Evolutionary conservation across 35 echinoderm and acorn worm genomes (phyloP), one percentile per base, ranked within the genome.

Genomic region (Stichopus chloronotus): DNA sequence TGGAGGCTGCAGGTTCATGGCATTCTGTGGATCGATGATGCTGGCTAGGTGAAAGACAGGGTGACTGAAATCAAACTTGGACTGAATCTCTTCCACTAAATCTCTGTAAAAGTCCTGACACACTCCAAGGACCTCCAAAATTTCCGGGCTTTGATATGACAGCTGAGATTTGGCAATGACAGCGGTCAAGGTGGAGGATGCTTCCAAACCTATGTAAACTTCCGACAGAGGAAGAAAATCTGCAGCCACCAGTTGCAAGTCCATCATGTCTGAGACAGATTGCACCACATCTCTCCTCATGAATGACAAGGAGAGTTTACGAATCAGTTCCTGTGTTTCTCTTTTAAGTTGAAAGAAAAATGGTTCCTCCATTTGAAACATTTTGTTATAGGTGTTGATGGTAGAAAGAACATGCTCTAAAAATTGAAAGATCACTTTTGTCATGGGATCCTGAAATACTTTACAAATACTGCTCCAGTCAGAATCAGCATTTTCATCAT

Each of bases 201-300:
- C 87, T 54, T 89, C 87, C 19, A 89, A 63, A 89, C 87, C 87
- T 19, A 89, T 69, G n/a, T 89, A 89, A 16, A 89, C 87, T 72
- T 89, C 8, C 12, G 57, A 52, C n/a, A 89, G 87, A 53, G 87
- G 63, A 5, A 89, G 87, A 52, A 63, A 53, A 54, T 71, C 87
- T 17, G 21, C 22, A 20, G 21, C 87, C 17, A 63, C 55, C 12
- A 89, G 16, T 11, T 23, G 59, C 7, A 89, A 72, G 52, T 43
- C 25, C 87, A 89, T 89, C 61, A 89, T 55, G 30, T 89, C 52
- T 52, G 87, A 61, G 23, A 63, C 6, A 20, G 59, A 53, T 61
- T 89, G 58, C 5, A 89, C 87, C 17, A 72, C 59, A 65, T 89
- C 87, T 43, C 43, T 89, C 23, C 87, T 72, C 87, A 89, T 89